Percentiles rank a stretch among this genome's conserved stretches.
Evolutionary conservation across 2,797 vertebrate genomes (phyloP).

Genomic region (Gouania willdenowi): DNA sequence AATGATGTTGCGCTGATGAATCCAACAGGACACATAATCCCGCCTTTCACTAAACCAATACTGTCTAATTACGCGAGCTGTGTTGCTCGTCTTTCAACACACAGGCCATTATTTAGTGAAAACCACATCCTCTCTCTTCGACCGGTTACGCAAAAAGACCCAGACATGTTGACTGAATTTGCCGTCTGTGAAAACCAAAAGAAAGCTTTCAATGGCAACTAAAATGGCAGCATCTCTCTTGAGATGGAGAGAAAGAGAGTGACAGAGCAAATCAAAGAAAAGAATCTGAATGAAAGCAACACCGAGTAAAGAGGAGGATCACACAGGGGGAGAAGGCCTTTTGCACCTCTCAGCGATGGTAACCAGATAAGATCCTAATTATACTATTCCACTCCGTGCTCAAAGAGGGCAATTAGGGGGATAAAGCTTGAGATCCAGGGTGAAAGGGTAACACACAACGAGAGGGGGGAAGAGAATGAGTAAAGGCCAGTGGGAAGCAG

Average conservation of each 20-base stretch:
- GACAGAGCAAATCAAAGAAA: slow-evolving; percentile 43
- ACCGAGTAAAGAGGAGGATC: slow-evolving; percentile 35
- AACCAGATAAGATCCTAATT: slow-evolving; percentile 78
- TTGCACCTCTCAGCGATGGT: slow-evolving; percentile 57
- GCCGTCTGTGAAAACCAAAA: slow-evolving; percentile 57
- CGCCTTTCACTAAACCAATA: too few relatives aligned
- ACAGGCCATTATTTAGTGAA: slow-evolving; percentile 3
- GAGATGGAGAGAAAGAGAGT: slow-evolving; percentile 33
- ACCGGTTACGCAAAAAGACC: slow-evolving; percentile 21
- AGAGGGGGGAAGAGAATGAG: slow-evolving; percentile 15
- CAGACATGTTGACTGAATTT: slow-evolving; percentile 39
- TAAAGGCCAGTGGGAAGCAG: slow-evolving; percentile 46
- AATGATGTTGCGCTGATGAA: too few relatives aligned
- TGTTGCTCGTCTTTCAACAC: too few relatives aligned
- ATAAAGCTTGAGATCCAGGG: slow-evolving; percentile 45
- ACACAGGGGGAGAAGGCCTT: slow-evolving; percentile 44
- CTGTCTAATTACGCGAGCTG: too few relatives aligned
- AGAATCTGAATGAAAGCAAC: slow-evolving; percentile 44
- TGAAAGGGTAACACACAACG: slow-evolving; percentile 38
- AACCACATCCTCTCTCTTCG: slow-evolving; percentile 8
- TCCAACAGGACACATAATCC: too few relatives aligned
- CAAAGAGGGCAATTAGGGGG: slow-evolving; percentile 71
- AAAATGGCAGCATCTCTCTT: slow-evolving; percentile 46
- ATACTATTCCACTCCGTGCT: slow-evolving; percentile 69
- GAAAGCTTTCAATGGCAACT: slow-evolving; percentile 13